These are phyloP conservation scores for Bucorvus abyssinicus DNA, from an alignment of 2,797 vertebrate species.

Conservation along the genomic window DNA sequence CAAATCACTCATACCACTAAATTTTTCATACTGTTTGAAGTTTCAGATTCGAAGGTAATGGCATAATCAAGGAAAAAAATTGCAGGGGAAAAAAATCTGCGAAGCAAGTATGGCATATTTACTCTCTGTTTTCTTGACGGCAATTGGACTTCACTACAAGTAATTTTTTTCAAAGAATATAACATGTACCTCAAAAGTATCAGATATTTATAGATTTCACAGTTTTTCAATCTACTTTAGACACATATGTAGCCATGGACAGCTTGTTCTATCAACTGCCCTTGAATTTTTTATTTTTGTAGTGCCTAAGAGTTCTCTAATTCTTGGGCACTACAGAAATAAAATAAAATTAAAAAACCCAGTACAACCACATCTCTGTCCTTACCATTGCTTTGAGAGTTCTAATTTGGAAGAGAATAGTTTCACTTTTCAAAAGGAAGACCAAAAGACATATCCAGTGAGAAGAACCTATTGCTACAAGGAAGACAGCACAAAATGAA, in stretches of 20 bases:
- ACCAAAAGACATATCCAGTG: background rate
- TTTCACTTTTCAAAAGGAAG: background rate
- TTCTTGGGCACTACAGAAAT: background rate
- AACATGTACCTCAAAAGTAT: background rate
- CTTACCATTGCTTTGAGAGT: background rate
- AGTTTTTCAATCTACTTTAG: background rate
- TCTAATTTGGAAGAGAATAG: background rate
- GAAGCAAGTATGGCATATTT: background rate
- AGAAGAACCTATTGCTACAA: background rate
- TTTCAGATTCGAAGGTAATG: background rate
- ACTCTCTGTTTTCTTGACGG: background rate
- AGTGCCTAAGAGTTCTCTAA: background rate
- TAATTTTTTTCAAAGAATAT: fast-evolving
- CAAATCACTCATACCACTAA: background rate
- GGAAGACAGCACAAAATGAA: background rate
- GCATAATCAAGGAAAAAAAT: background rate
- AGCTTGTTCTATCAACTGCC: background rate
- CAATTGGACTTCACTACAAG: background rate
- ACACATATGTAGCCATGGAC: background rate
- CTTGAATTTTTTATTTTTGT: background rate
- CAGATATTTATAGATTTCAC: background rate
- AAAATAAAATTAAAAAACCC: background rate
- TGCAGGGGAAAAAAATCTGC: background rate
- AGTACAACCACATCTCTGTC: background rate
- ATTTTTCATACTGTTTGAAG: background rate